Base-by-base conservation (phyloP, 2,113 vertebrate species). In the Apaloderma vittatum region DNA sequence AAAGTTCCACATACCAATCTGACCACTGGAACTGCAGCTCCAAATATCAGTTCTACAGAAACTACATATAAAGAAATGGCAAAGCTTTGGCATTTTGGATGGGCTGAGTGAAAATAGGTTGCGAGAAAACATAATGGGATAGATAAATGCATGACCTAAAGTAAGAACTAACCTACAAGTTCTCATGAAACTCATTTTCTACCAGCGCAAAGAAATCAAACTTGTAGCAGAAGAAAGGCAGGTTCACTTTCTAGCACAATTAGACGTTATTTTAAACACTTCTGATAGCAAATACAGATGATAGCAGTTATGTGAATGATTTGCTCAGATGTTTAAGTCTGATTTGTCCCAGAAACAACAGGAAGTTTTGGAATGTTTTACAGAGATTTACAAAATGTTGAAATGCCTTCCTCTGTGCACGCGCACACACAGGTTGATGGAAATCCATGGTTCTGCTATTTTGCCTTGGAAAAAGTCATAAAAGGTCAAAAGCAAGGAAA, bases 371-470 rank as follows among this genome's bases (percentile, higher is more conserved):
- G 0, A 26, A 29, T 11, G 2, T 36, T 88, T 34, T 36, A 7
- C n/a, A 80, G 59, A 68, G 20, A 20, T 51, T 86, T 43, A 62
- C 24, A 46, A 48, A 77, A 55, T 0, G 8, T 45, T 66, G 49
- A 58, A 83, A 37, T 6, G 11, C 58, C 40, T 27, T 52, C 11
- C 34, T 59, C 15, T 18, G 6, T 0, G 1, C 0, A 1, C 7
- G 6, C 7, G 17, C 3, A 24, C 4, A 6, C 12, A 11, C 7
- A 23, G 29, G 16, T 2, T 36, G 21, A 36, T 19, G 18, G 8
- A 81, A 78, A 91, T 26, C 48, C 6, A 2, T 27, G 57, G 6
- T 6, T 45, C 54, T 32, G 26, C 36, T 12, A 17, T 36, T 92
- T 45, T 48, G 43, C 43, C 48, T 76, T 34, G 11, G 43, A 90